phyloP scores from a whole-genome alignment of 1,140 invertebrate species.

The Gryon sp. region DNA sequence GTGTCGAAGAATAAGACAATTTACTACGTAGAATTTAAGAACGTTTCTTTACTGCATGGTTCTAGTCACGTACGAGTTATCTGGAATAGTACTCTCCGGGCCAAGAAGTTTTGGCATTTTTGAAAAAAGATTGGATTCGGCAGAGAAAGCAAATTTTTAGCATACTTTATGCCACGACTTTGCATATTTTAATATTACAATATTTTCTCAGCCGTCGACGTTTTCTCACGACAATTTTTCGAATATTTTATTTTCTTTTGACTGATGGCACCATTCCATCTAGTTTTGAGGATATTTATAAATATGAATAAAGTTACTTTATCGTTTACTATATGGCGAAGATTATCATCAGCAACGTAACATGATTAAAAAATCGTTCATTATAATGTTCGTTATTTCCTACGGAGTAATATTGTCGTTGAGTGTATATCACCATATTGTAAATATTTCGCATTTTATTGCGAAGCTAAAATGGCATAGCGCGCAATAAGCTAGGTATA shows the following conservation, averaged over 20 bases:
- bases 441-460: slow-evolving; percentile 57
- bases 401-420: slow-evolving; percentile 61
- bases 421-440: slow-evolving; percentile 38
- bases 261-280: background rate
- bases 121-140: slow-evolving; percentile 22
- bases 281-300: slow-evolving; percentile 9
- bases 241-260: background rate
- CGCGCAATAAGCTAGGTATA: slow-evolving; percentile 70
- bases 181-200: slow-evolving; percentile 27
- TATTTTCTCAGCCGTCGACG: slow-evolving; percentile 2
- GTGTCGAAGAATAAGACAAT: slow-evolving; percentile 60
- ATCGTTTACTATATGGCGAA: slow-evolving; percentile 57
- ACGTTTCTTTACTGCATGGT: slow-evolving; percentile 41
- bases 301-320: slow-evolving; percentile 45
- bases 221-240: background rate
- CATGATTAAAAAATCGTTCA: slow-evolving; percentile 28
- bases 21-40: slow-evolving; percentile 65
- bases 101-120: slow-evolving; percentile 47
- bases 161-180: slow-evolving; percentile 27
- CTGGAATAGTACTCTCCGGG: slow-evolving; percentile 47
- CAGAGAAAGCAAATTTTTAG: slow-evolving; percentile 22
- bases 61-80: slow-evolving; percentile 61
- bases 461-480: slow-evolving; percentile 71
- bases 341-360: slow-evolving; percentile 24
- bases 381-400: slow-evolving; percentile 46